phyloP scores from a whole-genome alignment of 2,888 invertebrate genomes.

The Euproctis similis region DNA sequence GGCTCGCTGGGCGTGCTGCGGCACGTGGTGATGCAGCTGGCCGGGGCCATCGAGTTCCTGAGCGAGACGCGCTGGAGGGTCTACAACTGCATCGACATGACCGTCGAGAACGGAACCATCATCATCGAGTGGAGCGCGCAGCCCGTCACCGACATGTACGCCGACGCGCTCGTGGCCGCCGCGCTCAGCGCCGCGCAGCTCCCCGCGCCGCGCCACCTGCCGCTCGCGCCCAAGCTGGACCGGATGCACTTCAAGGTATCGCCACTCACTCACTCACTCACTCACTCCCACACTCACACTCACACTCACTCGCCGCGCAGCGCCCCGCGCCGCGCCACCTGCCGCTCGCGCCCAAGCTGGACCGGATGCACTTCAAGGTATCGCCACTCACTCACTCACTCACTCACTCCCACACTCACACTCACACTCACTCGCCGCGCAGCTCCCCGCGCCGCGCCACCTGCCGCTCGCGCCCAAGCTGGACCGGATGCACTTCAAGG shows the following conservation, averaged over 20 bases:
- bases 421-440: too few relatives aligned
- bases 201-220: slow-evolving; percentile 41
- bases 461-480: too few relatives aligned
- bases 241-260: slow-evolving; percentile 78
- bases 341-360: slow-evolving; percentile 1
- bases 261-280: not conserved
- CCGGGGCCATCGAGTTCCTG: slow-evolving; percentile 81
- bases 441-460: too few relatives aligned
- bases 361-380: slow-evolving; percentile 5
- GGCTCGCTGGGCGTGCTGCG: slow-evolving; percentile 83
- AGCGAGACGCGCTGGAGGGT: slow-evolving; percentile 84
- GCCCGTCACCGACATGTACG: slow-evolving; percentile 98
- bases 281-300: too few relatives aligned
- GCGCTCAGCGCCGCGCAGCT: slow-evolving; percentile 83
- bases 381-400: too few relatives aligned
- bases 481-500: too few relatives aligned
- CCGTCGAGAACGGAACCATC: slow-evolving; percentile 86
- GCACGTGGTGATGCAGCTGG: slow-evolving; percentile 85
- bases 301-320: too few relatives aligned
- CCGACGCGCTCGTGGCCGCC: slow-evolving; percentile 94
- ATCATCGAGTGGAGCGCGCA: slow-evolving; percentile 96
- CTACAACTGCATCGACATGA: slow-evolving; percentile 88
- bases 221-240: slow-evolving; percentile 82
- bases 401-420: too few relatives aligned
- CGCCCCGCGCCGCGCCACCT: not conserved